Conservation (phyloP, 2,888 invertebrate genomes). For the Nomada ferruginata region DNA sequence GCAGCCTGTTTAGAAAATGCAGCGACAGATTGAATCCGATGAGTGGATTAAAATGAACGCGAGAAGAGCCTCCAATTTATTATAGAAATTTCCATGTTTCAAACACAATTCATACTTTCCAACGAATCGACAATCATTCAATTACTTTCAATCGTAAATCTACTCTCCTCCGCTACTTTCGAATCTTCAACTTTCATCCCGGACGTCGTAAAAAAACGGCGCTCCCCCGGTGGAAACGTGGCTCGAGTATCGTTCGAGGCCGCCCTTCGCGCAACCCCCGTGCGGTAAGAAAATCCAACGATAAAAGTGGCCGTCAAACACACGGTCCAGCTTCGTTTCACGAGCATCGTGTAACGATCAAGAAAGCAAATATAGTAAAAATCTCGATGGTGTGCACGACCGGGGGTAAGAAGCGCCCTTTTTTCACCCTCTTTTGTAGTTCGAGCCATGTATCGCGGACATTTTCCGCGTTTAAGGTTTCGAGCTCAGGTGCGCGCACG, state of each 20-base stretch:
- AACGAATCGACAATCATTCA: neutral
- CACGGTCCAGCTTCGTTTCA: slow-evolving; percentile 18
- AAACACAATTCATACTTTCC: neutral
- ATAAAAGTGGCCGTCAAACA: slow-evolving; percentile 50
- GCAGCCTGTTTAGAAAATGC: too few relatives aligned
- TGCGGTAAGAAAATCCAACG: slow-evolving; percentile 30
- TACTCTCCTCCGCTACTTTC: neutral
- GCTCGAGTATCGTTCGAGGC: slow-evolving; percentile 44
- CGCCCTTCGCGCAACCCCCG: slow-evolving; percentile 8
- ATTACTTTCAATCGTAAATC: neutral
- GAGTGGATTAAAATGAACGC: too few relatives aligned
- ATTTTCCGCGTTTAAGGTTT: slow-evolving; percentile 2
- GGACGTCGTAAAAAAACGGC: neutral
- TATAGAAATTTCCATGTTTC: too few relatives aligned
- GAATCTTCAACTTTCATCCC: neutral
- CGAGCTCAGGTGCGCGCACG: slow-evolving; percentile 45
- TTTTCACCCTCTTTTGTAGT: neutral
- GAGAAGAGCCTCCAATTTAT: too few relatives aligned
- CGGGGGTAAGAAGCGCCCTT: neutral
- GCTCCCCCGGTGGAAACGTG: slow-evolving; percentile 17
- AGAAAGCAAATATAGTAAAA: slow-evolving; percentile 33
- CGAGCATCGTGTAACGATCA: slow-evolving; percentile 30
- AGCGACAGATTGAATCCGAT: too few relatives aligned
- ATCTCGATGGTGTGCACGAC: neutral
- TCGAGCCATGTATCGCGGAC: slow-evolving; percentile 3